Base-by-base conservation (phyloP, 92 coral and sea anemone genomes). In the Palythoa grandis region DNA sequence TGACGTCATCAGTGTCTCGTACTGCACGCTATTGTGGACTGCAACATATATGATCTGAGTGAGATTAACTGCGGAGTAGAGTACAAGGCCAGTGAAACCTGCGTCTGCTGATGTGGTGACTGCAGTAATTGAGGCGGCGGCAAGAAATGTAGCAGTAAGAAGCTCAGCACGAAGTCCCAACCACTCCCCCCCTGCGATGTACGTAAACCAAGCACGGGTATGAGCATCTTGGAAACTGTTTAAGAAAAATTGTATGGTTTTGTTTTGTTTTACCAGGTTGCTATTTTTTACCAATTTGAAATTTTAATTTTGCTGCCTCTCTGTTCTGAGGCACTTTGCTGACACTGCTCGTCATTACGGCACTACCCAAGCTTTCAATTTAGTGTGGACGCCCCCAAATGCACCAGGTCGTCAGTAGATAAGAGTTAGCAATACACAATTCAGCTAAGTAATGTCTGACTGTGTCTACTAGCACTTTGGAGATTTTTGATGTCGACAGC, bases 61-160 rank as follows among this genome's bases (percentile, higher is more conserved):
- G 40, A 79, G 85, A 22, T 79, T 79, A 73, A 79, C 85, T 43
- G 85, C 85, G 12, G 85, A 79, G 85, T 79, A 79, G 38, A 79
- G 73, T 2, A 61, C 85, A 25, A 79, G 85, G 3, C 85, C 85
- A 0, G 85, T 79, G 37, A 79, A 79, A 63, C 85, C 85, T 11
- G 85, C 85, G 56, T 79, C 85, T 79, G 85, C 85, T n/a, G 85
- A 79, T 11, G 85, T 79, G 7, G 85, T 79, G 74, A 79, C 74
- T 11, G 85, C 85, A 79, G 85, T 57, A 24, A 79, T 29, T 4
- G 74, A 79, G 39, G 85, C 85, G 14, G 73, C 85, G 40, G 72
- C 85, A 52, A 79, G 84, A 38, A 63, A 79, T 2, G 84, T 79
- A 13, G 84, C 84, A 16, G 84, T 79, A 1, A 79, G 74, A 63